phyloP scores from a whole-genome alignment of 2,888 invertebrate genomes.

The Trissonchulus latispiculum region DNA sequence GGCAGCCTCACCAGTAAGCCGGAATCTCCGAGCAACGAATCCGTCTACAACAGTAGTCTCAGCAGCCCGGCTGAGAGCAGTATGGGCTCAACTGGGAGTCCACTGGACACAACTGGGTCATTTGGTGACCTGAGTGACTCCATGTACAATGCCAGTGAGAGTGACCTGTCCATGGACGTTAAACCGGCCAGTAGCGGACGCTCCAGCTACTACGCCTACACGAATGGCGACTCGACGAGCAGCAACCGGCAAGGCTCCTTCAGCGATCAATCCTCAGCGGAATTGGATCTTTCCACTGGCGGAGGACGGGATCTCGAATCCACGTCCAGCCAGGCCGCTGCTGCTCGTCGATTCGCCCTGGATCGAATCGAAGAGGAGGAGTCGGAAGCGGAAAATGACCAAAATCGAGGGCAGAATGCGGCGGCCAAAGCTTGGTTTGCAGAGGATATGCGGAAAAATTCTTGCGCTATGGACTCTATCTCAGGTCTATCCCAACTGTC shows the following conservation, averaged over 20 bases:
- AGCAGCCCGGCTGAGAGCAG: constrained; percentile 22
- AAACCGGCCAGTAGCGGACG: neutral
- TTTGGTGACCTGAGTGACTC: constrained; percentile 21
- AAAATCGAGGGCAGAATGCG: neutral
- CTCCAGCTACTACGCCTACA: neutral
- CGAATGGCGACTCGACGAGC: neutral
- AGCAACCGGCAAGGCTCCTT: neutral
- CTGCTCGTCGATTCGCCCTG: neutral
- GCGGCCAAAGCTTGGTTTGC: neutral
- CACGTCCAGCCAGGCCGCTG: neutral
- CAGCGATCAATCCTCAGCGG: constrained; percentile 4
- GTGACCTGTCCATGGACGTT: constrained; percentile 10
- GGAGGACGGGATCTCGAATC: neutral
- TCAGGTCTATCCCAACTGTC: neutral
- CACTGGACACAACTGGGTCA: constrained; percentile 22
- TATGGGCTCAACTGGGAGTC: constrained; percentile 15
- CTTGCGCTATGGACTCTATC: neutral
- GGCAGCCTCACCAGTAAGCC: no score
- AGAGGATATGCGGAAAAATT: neutral
- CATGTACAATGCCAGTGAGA: constrained; percentile 23
- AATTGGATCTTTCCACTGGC: constrained; percentile 9
- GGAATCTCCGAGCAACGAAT: neutral
- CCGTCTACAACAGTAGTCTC: constrained; percentile 10
- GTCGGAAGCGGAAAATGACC: constrained; percentile 5
- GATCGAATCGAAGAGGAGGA: constrained; percentile 16